phyloP scores from a whole-genome alignment of 2,888 invertebrate genomes.

The Brachylomia viminalis region DNA sequence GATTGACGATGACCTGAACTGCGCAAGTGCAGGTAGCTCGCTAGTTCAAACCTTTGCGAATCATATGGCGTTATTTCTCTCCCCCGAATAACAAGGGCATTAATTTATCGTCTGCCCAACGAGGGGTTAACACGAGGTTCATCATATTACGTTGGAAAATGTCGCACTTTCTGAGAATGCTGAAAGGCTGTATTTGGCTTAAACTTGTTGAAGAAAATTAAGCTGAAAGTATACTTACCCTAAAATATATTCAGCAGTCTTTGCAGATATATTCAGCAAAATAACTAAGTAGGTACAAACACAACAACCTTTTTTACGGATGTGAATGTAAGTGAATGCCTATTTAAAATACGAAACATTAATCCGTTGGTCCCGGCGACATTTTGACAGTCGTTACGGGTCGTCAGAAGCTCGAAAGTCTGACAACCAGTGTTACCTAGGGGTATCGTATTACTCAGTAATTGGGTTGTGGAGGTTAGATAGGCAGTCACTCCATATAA shows the following conservation, averaged over 20 bases:
- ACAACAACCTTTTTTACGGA: neutral
- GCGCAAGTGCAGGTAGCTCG: conserved; percentile 50
- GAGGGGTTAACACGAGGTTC: neutral
- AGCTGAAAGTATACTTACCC: neutral
- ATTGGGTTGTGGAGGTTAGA: too few species aligned
- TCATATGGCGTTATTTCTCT: conserved; percentile 40
- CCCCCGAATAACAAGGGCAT: conserved; percentile 2
- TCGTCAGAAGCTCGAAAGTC: too few species aligned
- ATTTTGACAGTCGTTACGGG: too few species aligned
- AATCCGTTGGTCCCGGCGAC: too few species aligned
- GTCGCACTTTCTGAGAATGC: neutral
- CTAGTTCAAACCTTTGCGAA: conserved; percentile 1
- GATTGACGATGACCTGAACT: conserved; percentile 42
- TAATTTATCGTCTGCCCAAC: conserved; percentile 12
- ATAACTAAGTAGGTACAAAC: too few species aligned
- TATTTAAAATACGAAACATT: neutral
- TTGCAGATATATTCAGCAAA: neutral
- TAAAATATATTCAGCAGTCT: neutral
- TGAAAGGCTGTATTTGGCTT: too few species aligned
- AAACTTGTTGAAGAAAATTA: too few species aligned
- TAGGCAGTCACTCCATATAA: too few species aligned
- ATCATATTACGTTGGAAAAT: neutral
- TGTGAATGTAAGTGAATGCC: neutral
- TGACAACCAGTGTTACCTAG: too few species aligned
- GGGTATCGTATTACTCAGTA: too few species aligned